Evolutionary conservation across 2,888 invertebrate genomes (phyloP).

Genomic region (Pterostichus niger): DNA sequence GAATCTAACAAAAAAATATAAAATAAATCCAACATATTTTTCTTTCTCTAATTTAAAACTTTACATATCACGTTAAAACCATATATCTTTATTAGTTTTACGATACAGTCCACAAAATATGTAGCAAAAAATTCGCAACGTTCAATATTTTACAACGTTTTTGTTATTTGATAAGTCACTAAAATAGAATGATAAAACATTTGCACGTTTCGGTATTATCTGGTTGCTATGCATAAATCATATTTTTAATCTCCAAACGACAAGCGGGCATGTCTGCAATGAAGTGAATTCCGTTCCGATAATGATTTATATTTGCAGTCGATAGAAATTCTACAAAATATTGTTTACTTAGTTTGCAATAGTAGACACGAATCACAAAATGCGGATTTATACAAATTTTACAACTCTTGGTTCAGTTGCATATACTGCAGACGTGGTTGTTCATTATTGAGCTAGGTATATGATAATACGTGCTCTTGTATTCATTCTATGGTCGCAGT

Average conservation of each 20-base stretch:
- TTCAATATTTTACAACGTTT: constrained; percentile 22
- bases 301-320: constrained; percentile 62
- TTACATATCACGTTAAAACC: neutral
- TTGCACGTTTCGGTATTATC: constrained; percentile 63
- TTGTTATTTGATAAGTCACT: constrained; percentile 54
- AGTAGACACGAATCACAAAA: constrained; percentile 35
- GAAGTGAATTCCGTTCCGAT: constrained; percentile 65
- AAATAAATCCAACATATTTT: no score
- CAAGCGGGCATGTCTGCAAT: constrained; percentile 57
- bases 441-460: constrained; percentile 24
- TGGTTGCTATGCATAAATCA: constrained; percentile 61
- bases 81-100: constrained; percentile 17
- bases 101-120: neutral
- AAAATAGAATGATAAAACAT: constrained; percentile 63
- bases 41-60: neutral
- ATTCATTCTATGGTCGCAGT: constrained; percentile 16
- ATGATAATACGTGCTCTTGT: constrained; percentile 22
- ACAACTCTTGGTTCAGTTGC: neutral
- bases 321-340: constrained; percentile 52
- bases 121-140: neutral
- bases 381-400: constrained; percentile 16
- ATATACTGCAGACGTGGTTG: constrained; percentile 1
- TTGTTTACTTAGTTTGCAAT: constrained; percentile 54
- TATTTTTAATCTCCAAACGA: constrained; percentile 65
- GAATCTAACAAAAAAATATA: no score